These are phyloP conservation scores for Blastomussa wellsi DNA, from an alignment of 92 coral and sea anemone genomes.

Conservation along the genomic window DNA sequence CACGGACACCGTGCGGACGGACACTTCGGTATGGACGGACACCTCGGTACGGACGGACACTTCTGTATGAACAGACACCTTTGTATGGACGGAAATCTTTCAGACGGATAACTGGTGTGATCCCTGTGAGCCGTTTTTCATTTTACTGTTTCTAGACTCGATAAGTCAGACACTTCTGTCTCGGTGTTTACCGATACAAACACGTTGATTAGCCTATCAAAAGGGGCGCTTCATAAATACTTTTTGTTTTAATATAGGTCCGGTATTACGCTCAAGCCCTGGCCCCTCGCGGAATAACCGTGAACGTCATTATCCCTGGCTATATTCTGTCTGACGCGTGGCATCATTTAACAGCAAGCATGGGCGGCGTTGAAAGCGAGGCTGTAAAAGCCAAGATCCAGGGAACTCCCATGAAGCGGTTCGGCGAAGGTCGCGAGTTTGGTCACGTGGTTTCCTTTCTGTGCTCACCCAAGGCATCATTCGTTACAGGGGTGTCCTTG, in stretches of 20 bases:
- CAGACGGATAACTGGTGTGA: too few relatives aligned
- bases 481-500: constrained; percentile 75
- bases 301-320: constrained; percentile 83
- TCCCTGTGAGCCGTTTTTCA: too few relatives aligned
- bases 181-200: background rate
- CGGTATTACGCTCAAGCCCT: constrained; percentile 84
- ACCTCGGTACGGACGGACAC: too few relatives aligned
- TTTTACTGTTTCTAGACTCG: too few relatives aligned
- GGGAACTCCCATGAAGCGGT: constrained; percentile 80
- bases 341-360: constrained; percentile 66
- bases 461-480: constrained; percentile 72
- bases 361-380: constrained; percentile 73
- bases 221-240: background rate
- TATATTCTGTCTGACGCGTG: constrained; percentile 82
- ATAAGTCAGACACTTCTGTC: too few relatives aligned
- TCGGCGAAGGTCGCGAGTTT: constrained; percentile 82
- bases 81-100: too few relatives aligned
- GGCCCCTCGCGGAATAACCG: constrained; percentile 82
- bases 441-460: constrained; percentile 68
- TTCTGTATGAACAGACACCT: too few relatives aligned
- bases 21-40: too few relatives aligned
- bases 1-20: too few relatives aligned
- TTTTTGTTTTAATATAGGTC: constrained; percentile 47
- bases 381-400: constrained; percentile 63
- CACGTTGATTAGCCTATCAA: background rate